A percentile compares a stretch with the other conserved stretches of the same genome.
Evolutionary conservation across 1,140 invertebrate species (phyloP).

Genomic region (Caenorhabditis remanei): DNA sequence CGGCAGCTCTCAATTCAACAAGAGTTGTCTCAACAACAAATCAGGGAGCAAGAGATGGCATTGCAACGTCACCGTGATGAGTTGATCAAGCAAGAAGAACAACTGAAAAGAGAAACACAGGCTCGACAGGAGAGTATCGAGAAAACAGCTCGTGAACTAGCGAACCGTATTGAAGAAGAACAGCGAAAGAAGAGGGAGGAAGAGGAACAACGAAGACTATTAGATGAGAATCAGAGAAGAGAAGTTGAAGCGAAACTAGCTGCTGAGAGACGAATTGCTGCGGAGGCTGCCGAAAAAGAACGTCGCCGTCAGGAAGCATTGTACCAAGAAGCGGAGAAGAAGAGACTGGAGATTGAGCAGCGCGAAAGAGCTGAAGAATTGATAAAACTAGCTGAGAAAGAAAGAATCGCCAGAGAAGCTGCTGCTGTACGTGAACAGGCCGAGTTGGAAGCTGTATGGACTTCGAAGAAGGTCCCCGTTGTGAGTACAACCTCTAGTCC

Average conservation of each 20-base stretch:
- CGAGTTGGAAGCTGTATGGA: not conserved
- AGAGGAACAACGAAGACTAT: not conserved
- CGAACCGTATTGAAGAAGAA: not conserved
- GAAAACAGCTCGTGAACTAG: not conserved
- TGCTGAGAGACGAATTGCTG: not conserved
- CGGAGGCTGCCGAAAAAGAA: not conserved
- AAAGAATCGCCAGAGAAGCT: not conserved
- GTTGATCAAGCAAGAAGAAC: not conserved
- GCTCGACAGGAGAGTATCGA: conserved; percentile 1
- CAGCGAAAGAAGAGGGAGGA: not conserved
- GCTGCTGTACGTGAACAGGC: not conserved
- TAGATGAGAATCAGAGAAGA: not conserved
- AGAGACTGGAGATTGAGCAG: not conserved
- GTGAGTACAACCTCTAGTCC: not conserved
- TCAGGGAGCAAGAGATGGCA: conserved; percentile 20
- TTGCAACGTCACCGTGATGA: conserved; percentile 2
- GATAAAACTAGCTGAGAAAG: not conserved
- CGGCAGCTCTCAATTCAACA: conserved; percentile 26
- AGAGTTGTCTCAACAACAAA: conserved; percentile 1
- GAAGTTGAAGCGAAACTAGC: not conserved
- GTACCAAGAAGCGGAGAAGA: not conserved
- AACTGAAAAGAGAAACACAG: not conserved
- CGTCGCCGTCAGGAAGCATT: not conserved
- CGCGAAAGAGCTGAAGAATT: not conserved
- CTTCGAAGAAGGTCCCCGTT: not conserved